Evolutionary conservation across 2,113 vertebrate genomes (phyloP), one percentile per base, ranked within the genome.

Genomic region (Hypomesus transpacificus): DNA sequence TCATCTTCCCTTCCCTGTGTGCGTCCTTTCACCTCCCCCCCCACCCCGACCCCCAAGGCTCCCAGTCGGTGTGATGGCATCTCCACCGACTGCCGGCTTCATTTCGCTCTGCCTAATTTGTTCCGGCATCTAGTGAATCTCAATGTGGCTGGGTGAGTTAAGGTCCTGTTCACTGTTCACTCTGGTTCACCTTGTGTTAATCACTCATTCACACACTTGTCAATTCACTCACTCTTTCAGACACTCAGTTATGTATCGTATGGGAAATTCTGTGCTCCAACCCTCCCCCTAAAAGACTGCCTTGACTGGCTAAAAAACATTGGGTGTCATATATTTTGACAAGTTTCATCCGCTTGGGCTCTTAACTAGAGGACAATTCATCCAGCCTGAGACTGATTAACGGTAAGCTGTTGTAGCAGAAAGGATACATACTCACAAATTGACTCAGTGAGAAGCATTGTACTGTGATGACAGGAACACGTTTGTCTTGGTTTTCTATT

Each of bases 281-380:
- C 14, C 61, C 73, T 34, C 65, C 46, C 75, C 73, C 67, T 46
- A 69, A 51, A 67, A 70, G 57, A 68, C 66, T 65, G 8, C n/a
- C 9, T 28, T 71, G 73, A 69, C 56, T 64, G 18, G 66, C 51
- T 83, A 78, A 80, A 68, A 80, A 80, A 80, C 69, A 66, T 68
- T 26, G 24, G 64, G 26, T 75, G 73, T 77, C 50, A 69, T 75
- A 65, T 76, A 68, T 76, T 64, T 66, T 73, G 72, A 80, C 81
- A 78, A 76, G 80, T 66, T 58, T 78, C 70, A 75, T 80, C 77
- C 75, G 72, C 75, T 72, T 59, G 65, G 71, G 56, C 66, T 73
- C 60, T 70, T 64, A 70, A 62, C 64, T 69, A 50, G 39, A 61
- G 52, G 66, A 82, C 67, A 69, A 71, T 74, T 80, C 62, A 62